Evolutionary conservation across 2,113 vertebrate species (phyloP).

Genomic region (Naja naja): DNA sequence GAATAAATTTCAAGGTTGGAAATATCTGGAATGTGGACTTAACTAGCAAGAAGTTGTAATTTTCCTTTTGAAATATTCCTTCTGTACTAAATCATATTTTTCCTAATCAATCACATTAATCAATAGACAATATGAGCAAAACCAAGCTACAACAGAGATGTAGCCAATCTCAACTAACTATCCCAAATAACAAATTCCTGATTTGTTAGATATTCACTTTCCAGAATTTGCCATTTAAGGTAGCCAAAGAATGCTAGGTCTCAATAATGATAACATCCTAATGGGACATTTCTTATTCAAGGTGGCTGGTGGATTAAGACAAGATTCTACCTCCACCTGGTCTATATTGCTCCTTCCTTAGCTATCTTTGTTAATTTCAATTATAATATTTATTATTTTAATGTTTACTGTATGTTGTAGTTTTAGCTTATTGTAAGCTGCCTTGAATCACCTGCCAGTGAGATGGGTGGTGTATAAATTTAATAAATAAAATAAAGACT

Average conservation of each 20-base stretch:
- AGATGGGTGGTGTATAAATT: neutral
- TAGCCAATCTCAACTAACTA: neutral
- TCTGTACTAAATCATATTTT: neutral
- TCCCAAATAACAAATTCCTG: neutral
- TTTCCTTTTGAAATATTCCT: neutral
- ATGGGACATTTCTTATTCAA: neutral
- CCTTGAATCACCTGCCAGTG: neutral
- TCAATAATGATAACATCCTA: neutral
- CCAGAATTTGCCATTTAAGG: neutral
- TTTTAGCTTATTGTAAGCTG: neutral
- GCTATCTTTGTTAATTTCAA: neutral
- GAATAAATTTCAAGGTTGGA: neutral
- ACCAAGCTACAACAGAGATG: neutral
- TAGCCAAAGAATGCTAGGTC: neutral
- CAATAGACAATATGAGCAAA: neutral
- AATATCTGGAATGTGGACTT: neutral
- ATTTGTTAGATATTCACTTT: neutral
- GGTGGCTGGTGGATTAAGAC: neutral
- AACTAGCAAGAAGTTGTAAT: neutral
- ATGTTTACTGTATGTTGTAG: neutral
- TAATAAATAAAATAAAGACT: neutral
- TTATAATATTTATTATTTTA: neutral
- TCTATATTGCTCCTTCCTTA: neutral
- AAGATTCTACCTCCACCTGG: neutral
- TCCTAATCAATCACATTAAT: neutral